Conservation (phyloP, 2,113 vertebrate genomes). For the Desmodus rotundus region DNA sequence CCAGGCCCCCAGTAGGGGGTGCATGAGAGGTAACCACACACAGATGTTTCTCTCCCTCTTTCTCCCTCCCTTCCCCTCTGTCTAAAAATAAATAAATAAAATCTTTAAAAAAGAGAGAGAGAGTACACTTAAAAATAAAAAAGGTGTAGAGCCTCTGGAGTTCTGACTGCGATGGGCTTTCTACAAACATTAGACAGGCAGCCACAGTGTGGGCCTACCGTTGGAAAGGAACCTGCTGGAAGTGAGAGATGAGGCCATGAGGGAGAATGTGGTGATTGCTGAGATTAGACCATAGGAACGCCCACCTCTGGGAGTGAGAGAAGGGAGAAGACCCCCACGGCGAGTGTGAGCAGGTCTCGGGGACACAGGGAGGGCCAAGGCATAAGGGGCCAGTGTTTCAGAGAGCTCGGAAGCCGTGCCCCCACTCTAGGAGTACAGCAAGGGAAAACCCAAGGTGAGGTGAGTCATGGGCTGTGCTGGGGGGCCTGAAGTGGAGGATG, state of each 20-base stretch:
- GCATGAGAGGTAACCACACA: no score
- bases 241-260: not conserved
- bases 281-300: not conserved
- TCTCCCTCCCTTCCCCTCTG: no score
- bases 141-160: not conserved
- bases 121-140: not conserved
- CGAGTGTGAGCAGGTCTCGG: no score
- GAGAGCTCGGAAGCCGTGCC: not conserved
- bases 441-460: not conserved
- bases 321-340: not conserved
- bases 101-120: no score
- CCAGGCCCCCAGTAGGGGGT: no score
- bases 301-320: no score
- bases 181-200: not conserved
- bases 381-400: not conserved
- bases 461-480: not conserved
- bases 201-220: not conserved
- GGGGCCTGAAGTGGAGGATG: no score
- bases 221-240: not conserved
- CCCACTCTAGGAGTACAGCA: not conserved
- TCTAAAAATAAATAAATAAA: no score
- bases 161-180: not conserved
- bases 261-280: not conserved
- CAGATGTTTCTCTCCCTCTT: no score
- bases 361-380: not conserved